Percentiles rank a stretch among this genome's conserved stretches.
These are phyloP conservation scores for Rhipidura dahli DNA, from an alignment of 2,113 vertebrate species.

Conservation along the genomic window DNA sequence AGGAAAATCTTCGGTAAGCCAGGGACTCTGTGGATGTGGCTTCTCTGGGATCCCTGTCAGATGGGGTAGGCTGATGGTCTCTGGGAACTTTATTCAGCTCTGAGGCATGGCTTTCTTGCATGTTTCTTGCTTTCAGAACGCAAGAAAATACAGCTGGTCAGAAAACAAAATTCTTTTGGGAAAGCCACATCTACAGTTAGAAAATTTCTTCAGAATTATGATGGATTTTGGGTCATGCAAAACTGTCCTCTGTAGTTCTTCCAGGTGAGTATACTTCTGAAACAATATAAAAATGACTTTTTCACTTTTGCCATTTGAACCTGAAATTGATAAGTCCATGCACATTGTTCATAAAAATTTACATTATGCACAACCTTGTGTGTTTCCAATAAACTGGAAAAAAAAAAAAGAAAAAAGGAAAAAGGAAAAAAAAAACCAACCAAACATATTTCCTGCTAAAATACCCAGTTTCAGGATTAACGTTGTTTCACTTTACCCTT, in stretches of 20 bases:
- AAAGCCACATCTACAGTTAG: not conserved
- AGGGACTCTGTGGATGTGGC: not conserved
- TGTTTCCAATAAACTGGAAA: not conserved
- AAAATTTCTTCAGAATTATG: not conserved
- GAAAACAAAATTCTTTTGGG: not conserved
- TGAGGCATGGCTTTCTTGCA: not conserved
- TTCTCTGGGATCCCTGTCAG: not conserved
- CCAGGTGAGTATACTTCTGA: not conserved
- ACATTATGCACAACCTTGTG: not conserved
- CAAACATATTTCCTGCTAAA: not conserved
- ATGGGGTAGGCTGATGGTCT: not conserved
- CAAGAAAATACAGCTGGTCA: not conserved
- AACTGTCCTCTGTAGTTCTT: fast-evolving
- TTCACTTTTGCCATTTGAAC: not conserved
- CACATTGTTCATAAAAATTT: not conserved
- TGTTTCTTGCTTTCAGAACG: not conserved
- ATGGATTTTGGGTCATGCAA: not conserved
- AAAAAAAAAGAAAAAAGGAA: not conserved
- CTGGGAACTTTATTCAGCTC: not conserved
- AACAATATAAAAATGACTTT: not conserved
- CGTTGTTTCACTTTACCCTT: not conserved
- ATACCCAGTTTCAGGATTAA: not conserved
- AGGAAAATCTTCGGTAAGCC: not conserved
- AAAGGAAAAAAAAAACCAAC: not conserved
- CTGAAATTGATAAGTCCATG: not conserved